These are phyloP conservation scores for Nesogale talazaci DNA, from an alignment of 2,113 vertebrate species.

Conservation along the genomic window DNA sequence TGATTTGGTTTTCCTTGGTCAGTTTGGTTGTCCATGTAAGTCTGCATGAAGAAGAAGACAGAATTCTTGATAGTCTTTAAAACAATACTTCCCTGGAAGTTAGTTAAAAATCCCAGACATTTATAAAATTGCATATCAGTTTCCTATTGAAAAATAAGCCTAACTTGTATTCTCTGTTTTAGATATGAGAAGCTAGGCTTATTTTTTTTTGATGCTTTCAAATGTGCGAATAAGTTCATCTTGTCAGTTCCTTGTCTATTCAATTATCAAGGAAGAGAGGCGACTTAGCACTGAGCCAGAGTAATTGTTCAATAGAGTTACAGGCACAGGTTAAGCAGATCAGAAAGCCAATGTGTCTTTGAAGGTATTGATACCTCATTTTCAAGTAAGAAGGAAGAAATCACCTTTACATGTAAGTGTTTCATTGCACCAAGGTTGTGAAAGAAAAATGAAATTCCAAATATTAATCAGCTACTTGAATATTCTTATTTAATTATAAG, in stretches of 20 bases:
- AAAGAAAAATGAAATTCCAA: constrained; percentile 14
- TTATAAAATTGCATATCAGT: not conserved
- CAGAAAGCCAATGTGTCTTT: not conserved
- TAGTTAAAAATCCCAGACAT: not conserved
- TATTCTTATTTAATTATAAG: not conserved
- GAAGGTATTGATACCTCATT: not conserved
- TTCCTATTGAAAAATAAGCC: not conserved
- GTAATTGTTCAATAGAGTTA: not conserved
- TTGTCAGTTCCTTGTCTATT: not conserved
- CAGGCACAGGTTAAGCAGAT: not conserved
- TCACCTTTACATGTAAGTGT: too few species aligned
- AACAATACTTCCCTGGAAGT: not conserved
- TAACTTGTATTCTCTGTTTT: not conserved
- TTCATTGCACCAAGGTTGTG: not conserved
- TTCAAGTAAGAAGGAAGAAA: too few species aligned
- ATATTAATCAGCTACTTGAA: not conserved
- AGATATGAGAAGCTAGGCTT: not conserved
- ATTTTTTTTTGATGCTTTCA: constrained; percentile 12
- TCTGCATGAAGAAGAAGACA: not conserved
- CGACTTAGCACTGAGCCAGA: not conserved
- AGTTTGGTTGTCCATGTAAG: too few species aligned
- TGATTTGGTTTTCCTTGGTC: too few species aligned
- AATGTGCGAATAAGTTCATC: too few species aligned
- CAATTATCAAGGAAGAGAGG: not conserved
- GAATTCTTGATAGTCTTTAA: not conserved